Evolutionary conservation across 2,113 vertebrate genomes (phyloP).

Genomic region (Empidonax alnorum): DNA sequence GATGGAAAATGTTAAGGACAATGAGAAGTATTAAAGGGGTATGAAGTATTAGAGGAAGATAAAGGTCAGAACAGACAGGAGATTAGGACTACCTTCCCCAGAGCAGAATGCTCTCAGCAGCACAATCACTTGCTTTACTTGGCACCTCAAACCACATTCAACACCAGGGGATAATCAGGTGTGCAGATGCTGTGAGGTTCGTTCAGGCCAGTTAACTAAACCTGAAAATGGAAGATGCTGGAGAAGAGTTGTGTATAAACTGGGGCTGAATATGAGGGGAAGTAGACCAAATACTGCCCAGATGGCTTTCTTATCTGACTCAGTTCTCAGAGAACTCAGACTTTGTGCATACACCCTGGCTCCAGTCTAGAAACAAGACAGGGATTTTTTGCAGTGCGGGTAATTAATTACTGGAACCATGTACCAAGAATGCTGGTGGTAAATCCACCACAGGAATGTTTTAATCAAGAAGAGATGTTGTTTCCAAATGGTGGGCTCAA

Average conservation of each 20-base stretch:
- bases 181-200: background rate
- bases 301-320: background rate
- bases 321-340: background rate
- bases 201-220: background rate
- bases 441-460: conserved; percentile 34
- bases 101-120: background rate
- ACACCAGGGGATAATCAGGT: background rate
- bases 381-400: background rate
- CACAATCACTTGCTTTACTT: background rate
- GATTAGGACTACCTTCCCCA: background rate
- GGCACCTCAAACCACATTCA: background rate
- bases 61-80: background rate
- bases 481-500: conserved; percentile 14
- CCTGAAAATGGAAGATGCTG: background rate
- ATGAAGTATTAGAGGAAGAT: background rate
- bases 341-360: background rate
- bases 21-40: background rate
- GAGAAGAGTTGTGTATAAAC: background rate
- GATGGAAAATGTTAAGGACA: background rate
- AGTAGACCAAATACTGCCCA: background rate
- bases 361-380: background rate
- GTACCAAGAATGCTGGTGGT: conserved; percentile 13
- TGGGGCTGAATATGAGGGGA: background rate
- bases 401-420: conserved; percentile 33
- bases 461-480: conserved; percentile 31